Evolutionary conservation across 2,888 invertebrate species (phyloP).

Genomic region (Bellardia bayeri): DNA sequence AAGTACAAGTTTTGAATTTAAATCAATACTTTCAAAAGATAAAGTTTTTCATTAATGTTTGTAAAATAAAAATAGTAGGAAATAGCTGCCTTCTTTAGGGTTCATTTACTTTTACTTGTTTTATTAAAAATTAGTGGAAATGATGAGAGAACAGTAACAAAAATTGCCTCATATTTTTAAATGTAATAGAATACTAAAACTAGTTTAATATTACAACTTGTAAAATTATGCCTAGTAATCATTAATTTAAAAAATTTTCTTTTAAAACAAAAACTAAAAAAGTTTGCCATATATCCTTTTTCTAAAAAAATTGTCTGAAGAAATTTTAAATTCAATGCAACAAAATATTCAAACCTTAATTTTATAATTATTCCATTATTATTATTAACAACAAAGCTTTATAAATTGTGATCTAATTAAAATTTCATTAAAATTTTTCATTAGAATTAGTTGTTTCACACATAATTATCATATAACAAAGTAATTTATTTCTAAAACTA

Average conservation of each 20-base stretch:
- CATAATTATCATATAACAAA: not conserved
- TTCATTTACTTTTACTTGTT: no score
- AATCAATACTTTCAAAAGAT: no score
- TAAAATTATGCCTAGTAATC: not conserved
- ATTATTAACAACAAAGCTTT: no score
- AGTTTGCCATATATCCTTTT: conserved; percentile 26
- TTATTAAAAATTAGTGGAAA: no score
- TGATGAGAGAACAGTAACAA: no score
- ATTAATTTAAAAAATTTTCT: not conserved
- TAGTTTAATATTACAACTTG: conserved; percentile 28
- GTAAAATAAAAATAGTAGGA: no score
- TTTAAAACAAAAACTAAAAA: not conserved
- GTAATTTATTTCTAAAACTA: not conserved
- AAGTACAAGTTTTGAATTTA: no score
- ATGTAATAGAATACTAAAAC: not conserved
- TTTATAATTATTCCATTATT: no score
- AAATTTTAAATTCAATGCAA: not conserved
- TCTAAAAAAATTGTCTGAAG: not conserved
- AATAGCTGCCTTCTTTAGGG: no score
- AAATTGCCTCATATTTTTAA: not conserved
- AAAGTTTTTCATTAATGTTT: not conserved
- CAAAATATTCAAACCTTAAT: not conserved
- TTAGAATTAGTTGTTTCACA: not conserved
- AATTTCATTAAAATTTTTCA: not conserved
- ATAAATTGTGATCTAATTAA: no score